These are phyloP conservation scores for Piscicola geometra DNA, from an alignment of 2,888 invertebrate genomes.

Conservation along the genomic window DNA sequence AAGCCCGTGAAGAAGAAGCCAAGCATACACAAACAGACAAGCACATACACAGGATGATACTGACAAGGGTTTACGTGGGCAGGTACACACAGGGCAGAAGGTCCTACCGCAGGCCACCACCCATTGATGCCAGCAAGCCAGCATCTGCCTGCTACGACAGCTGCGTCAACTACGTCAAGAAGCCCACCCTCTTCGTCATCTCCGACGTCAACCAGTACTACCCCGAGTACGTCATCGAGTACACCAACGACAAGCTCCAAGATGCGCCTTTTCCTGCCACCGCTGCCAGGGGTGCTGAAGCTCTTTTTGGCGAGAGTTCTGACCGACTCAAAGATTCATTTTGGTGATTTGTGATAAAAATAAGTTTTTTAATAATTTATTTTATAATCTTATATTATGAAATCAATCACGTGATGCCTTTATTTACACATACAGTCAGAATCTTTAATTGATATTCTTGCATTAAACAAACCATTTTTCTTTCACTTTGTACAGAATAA, in stretches of 20 bases:
- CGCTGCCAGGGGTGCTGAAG: too few relatives aligned
- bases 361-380: not conserved
- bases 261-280: too few relatives aligned
- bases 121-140: conserved; percentile 47
- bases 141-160: conserved; percentile 45
- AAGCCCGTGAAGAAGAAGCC: not conserved
- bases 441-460: too few relatives aligned
- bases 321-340: not conserved
- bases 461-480: too few relatives aligned
- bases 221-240: conserved; percentile 38
- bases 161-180: conserved; percentile 33
- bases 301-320: too few relatives aligned
- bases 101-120: conserved; percentile 49
- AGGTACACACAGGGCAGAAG: conserved; percentile 48
- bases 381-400: not conserved
- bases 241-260: conserved; percentile 33
- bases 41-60: conserved; percentile 45
- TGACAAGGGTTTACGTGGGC: conserved; percentile 51
- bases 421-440: too few relatives aligned
- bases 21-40: conserved; percentile 23
- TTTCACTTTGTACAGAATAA: too few relatives aligned
- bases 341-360: not conserved
- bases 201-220: conserved; percentile 37
- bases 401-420: not conserved
- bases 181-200: conserved; percentile 37